phyloP scores from a whole-genome alignment of 2,113 vertebrate species.

The Callospermophilus lateralis region DNA sequence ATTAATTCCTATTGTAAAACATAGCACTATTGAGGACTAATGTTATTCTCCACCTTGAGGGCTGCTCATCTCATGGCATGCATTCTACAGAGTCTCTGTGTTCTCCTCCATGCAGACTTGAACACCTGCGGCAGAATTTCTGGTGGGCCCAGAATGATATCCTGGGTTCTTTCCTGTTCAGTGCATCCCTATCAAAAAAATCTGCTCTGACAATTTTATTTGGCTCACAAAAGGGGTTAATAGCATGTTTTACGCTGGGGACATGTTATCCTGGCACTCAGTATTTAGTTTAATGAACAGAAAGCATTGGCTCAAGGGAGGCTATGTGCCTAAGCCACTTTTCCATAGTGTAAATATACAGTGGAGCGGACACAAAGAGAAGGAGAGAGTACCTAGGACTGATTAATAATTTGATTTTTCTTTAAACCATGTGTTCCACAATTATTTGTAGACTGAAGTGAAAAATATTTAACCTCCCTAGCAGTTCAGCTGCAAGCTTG shows the following conservation, averaged over 20 bases:
- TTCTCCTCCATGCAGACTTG: fast-evolving
- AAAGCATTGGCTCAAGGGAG: not conserved
- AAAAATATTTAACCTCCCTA: not conserved
- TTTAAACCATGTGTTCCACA: not conserved
- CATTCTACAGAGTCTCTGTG: not conserved
- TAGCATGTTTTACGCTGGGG: constrained; percentile 16
- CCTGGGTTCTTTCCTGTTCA: not conserved
- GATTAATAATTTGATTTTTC: constrained; percentile 5
- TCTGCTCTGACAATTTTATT: constrained; percentile 34
- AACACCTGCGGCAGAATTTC: constrained; percentile 40
- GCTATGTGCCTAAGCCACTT: constrained; percentile 10
- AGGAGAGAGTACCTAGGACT: not conserved
- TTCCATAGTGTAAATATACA: not conserved
- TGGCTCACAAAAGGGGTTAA: constrained; percentile 33
- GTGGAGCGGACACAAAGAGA: not conserved
- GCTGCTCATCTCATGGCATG: not conserved
- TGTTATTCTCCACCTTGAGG: constrained; percentile 49
- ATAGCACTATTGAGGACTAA: constrained; percentile 28
- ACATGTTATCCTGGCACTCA: not conserved
- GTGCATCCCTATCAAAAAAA: not conserved
- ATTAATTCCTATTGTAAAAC: constrained; percentile 78
- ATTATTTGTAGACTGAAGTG: constrained; percentile 15
- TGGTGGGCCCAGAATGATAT: not conserved
- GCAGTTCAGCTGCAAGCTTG: not conserved
- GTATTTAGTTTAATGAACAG: constrained; percentile 31